Conservation (phyloP, 1,140 invertebrate species). For the Calycopis cecrops region DNA sequence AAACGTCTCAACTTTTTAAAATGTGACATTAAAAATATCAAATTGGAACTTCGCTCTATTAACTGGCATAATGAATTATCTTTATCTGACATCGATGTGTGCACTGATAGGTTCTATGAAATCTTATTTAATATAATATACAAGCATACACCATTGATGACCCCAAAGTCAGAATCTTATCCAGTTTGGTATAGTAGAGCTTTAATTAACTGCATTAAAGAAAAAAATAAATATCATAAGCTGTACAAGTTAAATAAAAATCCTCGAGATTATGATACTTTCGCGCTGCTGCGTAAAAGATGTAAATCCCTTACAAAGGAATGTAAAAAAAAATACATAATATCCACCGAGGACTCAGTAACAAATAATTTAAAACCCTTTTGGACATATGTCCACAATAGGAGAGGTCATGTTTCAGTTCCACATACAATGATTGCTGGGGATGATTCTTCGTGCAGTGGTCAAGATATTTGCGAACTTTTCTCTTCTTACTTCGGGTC, state of each 20-base stretch:
- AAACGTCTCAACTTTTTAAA: background rate
- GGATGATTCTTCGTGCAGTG: background rate
- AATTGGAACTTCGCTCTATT: background rate
- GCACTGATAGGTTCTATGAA: background rate
- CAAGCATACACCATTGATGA: background rate
- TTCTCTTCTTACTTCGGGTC: slow-evolving; percentile 17
- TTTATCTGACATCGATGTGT: background rate
- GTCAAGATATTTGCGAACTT: slow-evolving; percentile 12
- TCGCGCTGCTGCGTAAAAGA: slow-evolving; percentile 12
- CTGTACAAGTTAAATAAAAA: slow-evolving; percentile 9
- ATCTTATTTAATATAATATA: background rate
- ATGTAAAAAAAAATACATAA: slow-evolving; percentile 7
- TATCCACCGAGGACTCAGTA: slow-evolving; percentile 13
- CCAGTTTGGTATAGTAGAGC: background rate
- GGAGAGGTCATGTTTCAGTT: no score
- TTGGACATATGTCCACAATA: slow-evolving; percentile 14
- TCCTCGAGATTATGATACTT: slow-evolving; percentile 19
- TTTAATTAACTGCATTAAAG: background rate
- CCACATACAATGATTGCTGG: no score
- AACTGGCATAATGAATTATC: background rate
- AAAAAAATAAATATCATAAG: background rate
- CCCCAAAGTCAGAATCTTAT: background rate
- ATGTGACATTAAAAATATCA: background rate
- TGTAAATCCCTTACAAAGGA: slow-evolving; percentile 10
- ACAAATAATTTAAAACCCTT: slow-evolving; percentile 16